Evolutionary conservation across 2,888 invertebrate species (phyloP), one percentile per base, ranked within the genome.

Genomic region (Barypeithes pellucidus): DNA sequence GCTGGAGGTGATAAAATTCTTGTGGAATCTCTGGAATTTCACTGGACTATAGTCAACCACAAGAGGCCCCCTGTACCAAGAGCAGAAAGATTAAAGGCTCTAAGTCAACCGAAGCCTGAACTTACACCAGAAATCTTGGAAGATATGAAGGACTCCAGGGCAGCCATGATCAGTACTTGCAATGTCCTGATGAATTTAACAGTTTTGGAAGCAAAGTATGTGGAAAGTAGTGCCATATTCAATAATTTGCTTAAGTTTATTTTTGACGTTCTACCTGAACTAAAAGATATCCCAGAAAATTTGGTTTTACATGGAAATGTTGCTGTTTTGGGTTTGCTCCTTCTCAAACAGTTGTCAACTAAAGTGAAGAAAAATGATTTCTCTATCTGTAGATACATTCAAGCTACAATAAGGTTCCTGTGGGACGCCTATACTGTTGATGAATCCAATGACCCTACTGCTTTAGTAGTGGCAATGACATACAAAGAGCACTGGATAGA

Each of bases 341-440:
- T 96, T 41, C 87, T 96, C 0, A 95, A 96, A 82, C 95, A 95
- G 82, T 94, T 94, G 82, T 91, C 94, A 1, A 93, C 91, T 79
- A 92, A 92, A 83, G 91, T 95, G 0, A 95, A 95, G 84, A 94
- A 95, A 82, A 95, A 95, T 84, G 95, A 95, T 83, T 95, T 95
- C 83, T 93, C 95, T 12, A 95, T 96, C 79, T 95, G 95, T 81
- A 91, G 95, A 62, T 96, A 95, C 82, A 94, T 96, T 76, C 95
- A 95, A 84, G 93, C 94, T 1, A 95, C 95, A 14, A 95, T 97
- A 75, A 89, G 96, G 77, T 97, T 96, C 84, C 87, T 97, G 2
- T 97, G 96, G 96, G 95, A 97, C 87, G 96, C 96, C 0, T 96
- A 95, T 84, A 94, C 91, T 81, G 91, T 96, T 72, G 96, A 96